Base-by-base conservation (phyloP, 2,888 invertebrate species). In the Pterostichus niger region DNA sequence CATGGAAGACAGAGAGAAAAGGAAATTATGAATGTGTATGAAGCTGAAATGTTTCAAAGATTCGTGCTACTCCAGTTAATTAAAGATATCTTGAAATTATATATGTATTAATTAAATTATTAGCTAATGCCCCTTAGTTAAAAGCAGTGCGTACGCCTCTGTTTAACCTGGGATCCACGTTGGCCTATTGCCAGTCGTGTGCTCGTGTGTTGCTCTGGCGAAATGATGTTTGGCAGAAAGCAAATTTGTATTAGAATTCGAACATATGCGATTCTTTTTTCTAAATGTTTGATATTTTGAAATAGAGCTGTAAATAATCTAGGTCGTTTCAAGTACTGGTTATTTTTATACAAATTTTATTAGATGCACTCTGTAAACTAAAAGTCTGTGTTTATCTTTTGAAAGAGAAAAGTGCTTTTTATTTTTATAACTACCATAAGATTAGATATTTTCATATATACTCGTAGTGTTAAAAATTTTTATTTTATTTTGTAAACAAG, bases 191-290 rank as follows among this genome's bases (percentile, higher is more conserved):
- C 68, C 68, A 71, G n/a, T 33, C 9, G 13, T 40, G 6, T n/a
- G 35, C 35, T 33, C 9, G 13, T 40, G 6, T n/a, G 35, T 64
- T 31, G 64, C 40, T 6, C n/a, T 35, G 24, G 40, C 15, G 68
- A 71, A 71, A 71, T 44, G 68, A 6, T 44, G 17, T 71, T 64
- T 71, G 46, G 68, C 46, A 71, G 15, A 44, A 71, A 71, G 44
- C 44, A 71, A 71, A 71, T 71, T 71, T 71, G 68, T 44, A 71
- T 71, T 71, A 40, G 44, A 15, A 17, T 44, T 17, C 15, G 10
- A 44, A 17, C 68, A 71, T 71, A 71, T 44, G 68, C 7, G 68
- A 71, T 44, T 33, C 40, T 64, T 64, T 64, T 56, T 17, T 64
- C 40, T 6, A 17, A 7, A n/a, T 64, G 13, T 61, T 61, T 61